Evolutionary conservation across 64 coral and sea anemone species (phyloP).

Genomic region (Exaiptasia diaphana): DNA sequence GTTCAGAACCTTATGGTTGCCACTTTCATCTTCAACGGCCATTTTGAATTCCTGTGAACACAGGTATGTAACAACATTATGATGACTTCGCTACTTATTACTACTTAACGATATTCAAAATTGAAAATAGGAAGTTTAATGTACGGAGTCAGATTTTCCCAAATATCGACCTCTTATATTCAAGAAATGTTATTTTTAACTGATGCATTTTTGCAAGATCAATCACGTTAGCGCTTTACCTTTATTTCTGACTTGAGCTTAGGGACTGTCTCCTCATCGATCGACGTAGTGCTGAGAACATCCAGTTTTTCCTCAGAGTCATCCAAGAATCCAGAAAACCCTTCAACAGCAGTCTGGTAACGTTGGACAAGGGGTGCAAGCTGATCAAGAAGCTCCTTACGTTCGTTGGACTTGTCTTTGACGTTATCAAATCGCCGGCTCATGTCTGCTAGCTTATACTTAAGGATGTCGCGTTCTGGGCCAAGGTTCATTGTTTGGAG

Average conservation of each 20-base stretch:
- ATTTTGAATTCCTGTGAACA: constrained; percentile 50
- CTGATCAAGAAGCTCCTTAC: constrained; percentile 67
- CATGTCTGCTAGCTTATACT: constrained; percentile 70
- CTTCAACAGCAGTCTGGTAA: constrained; percentile 57
- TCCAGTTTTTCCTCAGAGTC: constrained; percentile 71
- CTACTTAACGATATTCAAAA: too few species aligned
- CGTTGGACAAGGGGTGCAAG: constrained; percentile 59
- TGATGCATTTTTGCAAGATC: too few species aligned
- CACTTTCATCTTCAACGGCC: not conserved
- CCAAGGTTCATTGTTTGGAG: constrained; percentile 54
- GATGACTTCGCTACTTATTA: too few species aligned
- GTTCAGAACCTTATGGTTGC: constrained; percentile 47
- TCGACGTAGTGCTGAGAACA: constrained; percentile 43
- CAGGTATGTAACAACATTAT: too few species aligned
- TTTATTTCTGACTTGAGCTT: constrained; percentile 47
- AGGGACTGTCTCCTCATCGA: constrained; percentile 53
- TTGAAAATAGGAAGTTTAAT: too few species aligned
- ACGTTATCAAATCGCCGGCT: constrained; percentile 45
- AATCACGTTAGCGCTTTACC: too few species aligned
- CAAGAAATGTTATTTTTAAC: too few species aligned
- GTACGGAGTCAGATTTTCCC: too few species aligned
- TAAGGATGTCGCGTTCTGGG: constrained; percentile 77
- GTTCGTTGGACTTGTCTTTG: constrained; percentile 47
- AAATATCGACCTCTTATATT: too few species aligned
- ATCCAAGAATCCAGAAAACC: constrained; percentile 66